These are phyloP conservation scores for Psylliodes chrysocephalus DNA, from an alignment of 2,888 invertebrate species.

Conservation along the genomic window DNA sequence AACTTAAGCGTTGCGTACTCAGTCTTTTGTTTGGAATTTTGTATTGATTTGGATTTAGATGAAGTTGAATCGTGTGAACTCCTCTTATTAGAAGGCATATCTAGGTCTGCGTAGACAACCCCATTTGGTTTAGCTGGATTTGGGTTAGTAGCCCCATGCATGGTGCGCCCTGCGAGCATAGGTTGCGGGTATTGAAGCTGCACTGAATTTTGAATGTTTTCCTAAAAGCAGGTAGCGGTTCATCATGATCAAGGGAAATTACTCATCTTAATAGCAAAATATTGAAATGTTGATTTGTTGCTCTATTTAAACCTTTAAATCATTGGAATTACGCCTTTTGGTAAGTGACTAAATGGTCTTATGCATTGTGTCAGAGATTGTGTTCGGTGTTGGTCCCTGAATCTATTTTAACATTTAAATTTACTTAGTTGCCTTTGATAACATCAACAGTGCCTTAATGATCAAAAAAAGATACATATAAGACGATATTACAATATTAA, in stretches of 20 bases:
- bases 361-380: no score
- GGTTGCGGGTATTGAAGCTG: slow-evolving; percentile 64
- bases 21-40: slow-evolving; percentile 65
- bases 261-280: no score
- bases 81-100: slow-evolving; percentile 59
- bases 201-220: slow-evolving; percentile 60
- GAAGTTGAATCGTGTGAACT: slow-evolving; percentile 47
- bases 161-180: slow-evolving; percentile 50
- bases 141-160: slow-evolving; percentile 44
- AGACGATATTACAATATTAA: no score
- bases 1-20: slow-evolving; percentile 75
- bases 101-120: slow-evolving; percentile 65
- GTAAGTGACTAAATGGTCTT: no score
- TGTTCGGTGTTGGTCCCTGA: no score
- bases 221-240: slow-evolving; percentile 32
- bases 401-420: no score
- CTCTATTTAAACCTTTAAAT: no score
- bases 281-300: background rate
- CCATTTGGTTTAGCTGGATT: slow-evolving; percentile 59
- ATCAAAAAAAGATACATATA: no score
- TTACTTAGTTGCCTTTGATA: no score
- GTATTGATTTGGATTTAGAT: slow-evolving; percentile 51
- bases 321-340: no score
- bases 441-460: no score
- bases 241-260: slow-evolving; percentile 3